phyloP scores from a whole-genome alignment of 2,888 invertebrate species.

The Punctoribates punctum region DNA sequence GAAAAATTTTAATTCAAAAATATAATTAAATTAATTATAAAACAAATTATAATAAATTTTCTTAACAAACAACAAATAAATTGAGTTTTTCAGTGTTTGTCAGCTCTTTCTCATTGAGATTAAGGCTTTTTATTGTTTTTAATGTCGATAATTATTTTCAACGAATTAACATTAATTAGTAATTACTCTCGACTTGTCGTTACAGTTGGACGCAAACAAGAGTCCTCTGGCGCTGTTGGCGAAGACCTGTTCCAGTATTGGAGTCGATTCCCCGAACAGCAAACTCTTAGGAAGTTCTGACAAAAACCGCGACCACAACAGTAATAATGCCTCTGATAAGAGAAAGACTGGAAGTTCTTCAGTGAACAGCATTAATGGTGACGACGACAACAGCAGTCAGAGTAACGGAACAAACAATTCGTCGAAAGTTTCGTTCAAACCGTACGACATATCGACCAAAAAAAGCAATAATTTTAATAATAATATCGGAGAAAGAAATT shows the following conservation, averaged over 20 bases:
- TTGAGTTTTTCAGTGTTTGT: no score
- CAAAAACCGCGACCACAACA: constrained; percentile 27
- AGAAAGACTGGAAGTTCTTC: background rate
- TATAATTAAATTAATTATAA: no score
- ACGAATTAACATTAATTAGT: background rate
- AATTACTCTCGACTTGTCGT: background rate
- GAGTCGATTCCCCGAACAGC: constrained; percentile 75
- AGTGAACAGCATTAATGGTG: background rate
- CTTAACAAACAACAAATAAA: no score
- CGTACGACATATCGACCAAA: constrained; percentile 9
- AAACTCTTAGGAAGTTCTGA: constrained; percentile 60
- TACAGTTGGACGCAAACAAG: constrained; percentile 89
- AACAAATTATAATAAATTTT: no score
- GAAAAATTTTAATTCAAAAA: no score
- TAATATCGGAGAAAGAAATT: background rate
- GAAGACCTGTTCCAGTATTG: constrained; percentile 95
- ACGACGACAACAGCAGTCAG: constrained; percentile 8
- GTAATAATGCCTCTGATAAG: background rate
- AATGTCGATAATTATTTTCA: background rate
- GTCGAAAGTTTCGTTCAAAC: constrained; percentile 49
- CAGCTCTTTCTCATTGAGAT: no score
- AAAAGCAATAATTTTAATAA: constrained; percentile 13
- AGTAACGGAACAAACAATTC: constrained; percentile 12
- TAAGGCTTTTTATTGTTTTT: background rate
- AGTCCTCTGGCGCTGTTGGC: constrained; percentile 90